Evolutionary conservation across 2,888 invertebrate genomes (phyloP), one percentile per base, ranked within the genome.

Genomic region (Gastracanthus pulcherrimus): DNA sequence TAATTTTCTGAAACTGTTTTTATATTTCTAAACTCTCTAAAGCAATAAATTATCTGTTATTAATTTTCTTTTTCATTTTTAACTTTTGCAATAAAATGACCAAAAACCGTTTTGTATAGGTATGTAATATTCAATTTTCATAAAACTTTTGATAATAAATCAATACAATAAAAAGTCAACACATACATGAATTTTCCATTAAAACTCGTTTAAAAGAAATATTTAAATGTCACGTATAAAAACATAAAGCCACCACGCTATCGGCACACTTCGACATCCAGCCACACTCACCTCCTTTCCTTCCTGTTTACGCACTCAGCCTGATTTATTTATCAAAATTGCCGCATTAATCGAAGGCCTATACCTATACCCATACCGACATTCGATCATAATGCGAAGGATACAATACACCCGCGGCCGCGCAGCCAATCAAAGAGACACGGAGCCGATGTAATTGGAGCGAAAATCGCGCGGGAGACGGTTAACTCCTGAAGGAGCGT

Each of bases 401-500:
- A n/a, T 13, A 45, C n/a, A 45, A n/a, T 16, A 45, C n/a, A 45
- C 45, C 45, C 45, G n/a, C n/a, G 45, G 48, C 5, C 9, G 6
- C 31, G n/a, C 29, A 34, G 29, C n/a, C n/a, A n/a, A n/a, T n/a
- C n/a, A 26, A 13, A 45, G 19, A 6, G 6, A 69, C 45, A 31
- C 69, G 29, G 7, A n/a, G 4, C n/a, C 16, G 16, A n/a, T 58
- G 58, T 58, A 64, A 64, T 75, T 64, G 48, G 34, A 48, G 48
- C 36, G 34, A 45, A 41, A 48, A n/a, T 36, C 11, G 6, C 19
- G 26, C 58, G 19, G 2, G 13, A 26, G 16, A 11, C 38, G n/a
- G n/a, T n/a, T n/a, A n/a, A 38, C 26, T 67, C 45, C 11, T 29
- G 45, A n/a, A 67, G 23, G 67, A 29, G 7, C 7, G n/a, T 9